These are phyloP conservation scores for Agrotis exclamationis DNA, from an alignment of 2,888 invertebrate genomes.

Conservation along the genomic window DNA sequence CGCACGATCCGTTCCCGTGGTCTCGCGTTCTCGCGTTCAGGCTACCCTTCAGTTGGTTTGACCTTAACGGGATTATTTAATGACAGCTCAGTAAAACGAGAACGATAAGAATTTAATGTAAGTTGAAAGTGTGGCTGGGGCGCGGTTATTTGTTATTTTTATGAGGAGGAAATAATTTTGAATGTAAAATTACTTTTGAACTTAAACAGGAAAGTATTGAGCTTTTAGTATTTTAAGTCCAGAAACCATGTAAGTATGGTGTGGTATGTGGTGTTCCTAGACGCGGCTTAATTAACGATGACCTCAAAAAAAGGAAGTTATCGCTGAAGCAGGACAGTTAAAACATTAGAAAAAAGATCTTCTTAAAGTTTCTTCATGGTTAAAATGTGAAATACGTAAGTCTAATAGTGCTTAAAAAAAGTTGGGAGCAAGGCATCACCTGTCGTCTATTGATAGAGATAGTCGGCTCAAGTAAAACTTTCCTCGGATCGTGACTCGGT, in stretches of 20 bases:
- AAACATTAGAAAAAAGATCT: not conserved
- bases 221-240: not conserved
- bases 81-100: conserved; percentile 61
- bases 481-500: conserved; percentile 64
- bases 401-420: conserved; percentile 1
- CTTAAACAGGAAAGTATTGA: not conserved
- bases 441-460: conserved; percentile 32
- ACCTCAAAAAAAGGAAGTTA: no score
- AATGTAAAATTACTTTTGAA: not conserved
- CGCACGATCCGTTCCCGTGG: conserved; percentile 22
- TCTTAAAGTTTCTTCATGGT: not conserved
- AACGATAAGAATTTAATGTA: conserved; percentile 61
- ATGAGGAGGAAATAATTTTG: conserved; percentile 25
- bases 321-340: not conserved
- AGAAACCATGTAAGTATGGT: no score
- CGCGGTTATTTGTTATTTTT: conserved; percentile 36
- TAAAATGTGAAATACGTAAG: not conserved
- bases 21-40: conserved; percentile 24
- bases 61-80: conserved; percentile 71
- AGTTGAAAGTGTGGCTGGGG: conserved; percentile 47
- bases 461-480: conserved; percentile 53
- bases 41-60: conserved; percentile 58
- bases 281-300: no score
- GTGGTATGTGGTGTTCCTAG: no score
- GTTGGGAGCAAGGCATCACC: not conserved